Evolutionary conservation across 2,113 vertebrate species (phyloP).

Genomic region (Ploceus nigricollis): DNA sequence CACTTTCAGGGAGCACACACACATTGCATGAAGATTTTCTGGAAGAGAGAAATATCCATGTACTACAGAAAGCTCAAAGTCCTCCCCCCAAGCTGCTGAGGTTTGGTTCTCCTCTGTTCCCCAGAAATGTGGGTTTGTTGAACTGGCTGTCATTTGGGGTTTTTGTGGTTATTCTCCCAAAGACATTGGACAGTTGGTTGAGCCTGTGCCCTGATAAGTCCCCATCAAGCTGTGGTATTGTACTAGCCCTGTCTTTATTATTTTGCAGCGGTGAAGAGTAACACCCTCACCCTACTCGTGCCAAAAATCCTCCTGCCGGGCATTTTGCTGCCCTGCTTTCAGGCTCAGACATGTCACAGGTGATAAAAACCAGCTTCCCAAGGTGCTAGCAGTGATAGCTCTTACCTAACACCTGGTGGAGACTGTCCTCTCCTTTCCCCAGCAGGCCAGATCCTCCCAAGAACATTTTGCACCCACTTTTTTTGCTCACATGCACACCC

Average conservation of each 20-base stretch:
- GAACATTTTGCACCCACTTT: background rate
- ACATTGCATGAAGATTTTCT: background rate
- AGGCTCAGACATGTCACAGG: background rate
- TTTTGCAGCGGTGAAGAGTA: background rate
- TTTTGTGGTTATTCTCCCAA: background rate
- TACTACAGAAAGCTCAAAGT: background rate
- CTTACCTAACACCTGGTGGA: background rate
- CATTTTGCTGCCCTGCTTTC: background rate
- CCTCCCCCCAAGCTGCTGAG: background rate
- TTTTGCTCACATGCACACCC: background rate
- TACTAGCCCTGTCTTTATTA: background rate
- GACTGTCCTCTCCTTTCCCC: background rate
- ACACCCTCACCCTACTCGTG: background rate
- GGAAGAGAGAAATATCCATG: background rate
- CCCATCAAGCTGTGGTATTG: background rate
- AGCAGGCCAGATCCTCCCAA: rapidly evolving
- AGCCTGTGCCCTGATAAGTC: background rate
- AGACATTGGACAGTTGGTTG: background rate
- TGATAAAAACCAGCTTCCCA: background rate
- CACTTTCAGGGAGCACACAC: background rate
- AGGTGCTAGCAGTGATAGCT: background rate
- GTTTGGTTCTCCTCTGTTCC: background rate
- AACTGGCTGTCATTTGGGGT: background rate
- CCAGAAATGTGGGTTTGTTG: background rate
- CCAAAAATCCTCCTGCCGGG: background rate